phyloP scores from a whole-genome alignment of 2,888 invertebrate genomes.

The Tiliacea aurago region DNA sequence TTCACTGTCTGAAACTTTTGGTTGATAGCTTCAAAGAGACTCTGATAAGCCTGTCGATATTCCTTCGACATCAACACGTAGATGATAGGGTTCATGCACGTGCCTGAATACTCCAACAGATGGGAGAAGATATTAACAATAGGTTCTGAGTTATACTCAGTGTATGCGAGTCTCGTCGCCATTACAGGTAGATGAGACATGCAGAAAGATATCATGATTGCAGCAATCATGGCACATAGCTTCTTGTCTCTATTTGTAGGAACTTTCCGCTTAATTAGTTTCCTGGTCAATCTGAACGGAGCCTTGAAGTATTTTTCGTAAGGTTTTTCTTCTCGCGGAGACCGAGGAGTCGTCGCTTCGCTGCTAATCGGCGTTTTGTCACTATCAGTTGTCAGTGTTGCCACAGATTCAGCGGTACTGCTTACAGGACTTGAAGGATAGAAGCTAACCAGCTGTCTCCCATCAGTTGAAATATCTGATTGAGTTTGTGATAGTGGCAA shows the following conservation, averaged over 20 bases:
- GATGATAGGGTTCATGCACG: slow-evolving; percentile 97
- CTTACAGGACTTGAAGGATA: slow-evolving; percentile 12
- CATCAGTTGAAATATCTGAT: slow-evolving; percentile 24
- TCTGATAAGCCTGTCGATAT: slow-evolving; percentile 96
- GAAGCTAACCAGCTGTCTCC: background rate
- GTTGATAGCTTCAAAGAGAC: slow-evolving; percentile 91
- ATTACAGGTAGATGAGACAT: slow-evolving; percentile 97
- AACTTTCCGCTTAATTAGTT: slow-evolving; percentile 88
- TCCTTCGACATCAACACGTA: slow-evolving; percentile 98
- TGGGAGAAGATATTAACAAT: slow-evolving; percentile 94
- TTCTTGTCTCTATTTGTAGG: slow-evolving; percentile 94
- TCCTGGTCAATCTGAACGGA: slow-evolving; percentile 77
- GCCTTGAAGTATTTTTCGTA: slow-evolving; percentile 74
- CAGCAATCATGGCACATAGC: slow-evolving; percentile 96
- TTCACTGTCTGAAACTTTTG: slow-evolving; percentile 56
- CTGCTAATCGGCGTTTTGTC: slow-evolving; percentile 4
- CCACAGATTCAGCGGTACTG: slow-evolving; percentile 15
- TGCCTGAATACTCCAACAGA: slow-evolving; percentile 95
- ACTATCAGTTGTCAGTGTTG: slow-evolving; percentile 14
- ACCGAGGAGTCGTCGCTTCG: slow-evolving; percentile 13
- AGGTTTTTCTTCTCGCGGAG: slow-evolving; percentile 42
- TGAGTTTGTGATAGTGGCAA: slow-evolving; percentile 49
- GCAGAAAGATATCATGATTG: slow-evolving; percentile 97
- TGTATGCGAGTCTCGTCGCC: slow-evolving; percentile 94
- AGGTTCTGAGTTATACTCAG: slow-evolving; percentile 91